These are phyloP conservation scores for Cherax destructor DNA, from an alignment of 1,140 invertebrate genomes.

Conservation along the genomic window DNA sequence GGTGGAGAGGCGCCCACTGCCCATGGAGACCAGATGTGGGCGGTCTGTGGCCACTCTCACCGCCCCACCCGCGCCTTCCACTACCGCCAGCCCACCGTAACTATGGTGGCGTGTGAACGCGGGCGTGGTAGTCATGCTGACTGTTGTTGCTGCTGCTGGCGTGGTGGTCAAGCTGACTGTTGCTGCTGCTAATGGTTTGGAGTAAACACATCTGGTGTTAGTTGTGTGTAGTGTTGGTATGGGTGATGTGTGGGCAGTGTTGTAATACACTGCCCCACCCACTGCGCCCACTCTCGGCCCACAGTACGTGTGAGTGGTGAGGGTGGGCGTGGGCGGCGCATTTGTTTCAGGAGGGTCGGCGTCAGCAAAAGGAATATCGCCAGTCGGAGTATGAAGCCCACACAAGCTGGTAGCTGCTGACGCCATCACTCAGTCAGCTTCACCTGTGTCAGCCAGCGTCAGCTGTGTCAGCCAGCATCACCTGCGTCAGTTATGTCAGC, in stretches of 20 bases:
- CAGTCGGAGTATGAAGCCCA: not conserved
- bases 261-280: conserved; percentile 22
- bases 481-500: too few species aligned
- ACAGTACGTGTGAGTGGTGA: not conserved
- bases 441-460: not conserved
- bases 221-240: not conserved
- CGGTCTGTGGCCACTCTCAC: conserved; percentile 88
- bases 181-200: not conserved
- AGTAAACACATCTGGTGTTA: not conserved
- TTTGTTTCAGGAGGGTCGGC: conserved; percentile 30
- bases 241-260: not conserved
- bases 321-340: conserved; percentile 17
- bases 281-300: not conserved
- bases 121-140: not conserved
- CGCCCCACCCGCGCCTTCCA: conserved; percentile 79
- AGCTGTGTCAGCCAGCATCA: too few species aligned
- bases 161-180: not conserved
- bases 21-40: conserved; percentile 92
- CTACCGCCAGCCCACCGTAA: conserved; percentile 57
- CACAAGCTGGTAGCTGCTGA: not conserved
- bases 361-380: conserved; percentile 53
- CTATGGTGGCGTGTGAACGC: not conserved
- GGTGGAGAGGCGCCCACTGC: conserved; percentile 89
- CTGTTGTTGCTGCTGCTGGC: not conserved
- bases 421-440: not conserved